Evolutionary conservation across 2,797 vertebrate species (phyloP).

Genomic region (Xenentodon cancila): DNA sequence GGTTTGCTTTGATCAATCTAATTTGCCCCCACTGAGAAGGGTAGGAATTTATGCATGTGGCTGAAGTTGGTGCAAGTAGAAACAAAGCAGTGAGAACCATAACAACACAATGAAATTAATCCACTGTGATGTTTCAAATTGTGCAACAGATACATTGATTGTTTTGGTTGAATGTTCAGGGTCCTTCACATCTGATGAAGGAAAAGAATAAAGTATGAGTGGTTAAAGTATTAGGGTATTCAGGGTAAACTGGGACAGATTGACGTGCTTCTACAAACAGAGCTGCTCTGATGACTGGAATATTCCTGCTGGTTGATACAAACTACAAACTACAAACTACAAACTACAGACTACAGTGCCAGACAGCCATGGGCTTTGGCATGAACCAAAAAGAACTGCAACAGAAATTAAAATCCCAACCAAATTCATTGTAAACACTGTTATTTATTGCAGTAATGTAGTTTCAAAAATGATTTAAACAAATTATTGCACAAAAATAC

Average conservation of each 20-base stretch:
- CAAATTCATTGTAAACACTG: background rate
- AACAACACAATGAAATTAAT: constrained; percentile 45
- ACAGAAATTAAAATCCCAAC: background rate
- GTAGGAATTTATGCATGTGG: constrained; percentile 37
- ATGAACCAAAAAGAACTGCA: background rate
- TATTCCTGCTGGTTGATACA: constrained; percentile 39
- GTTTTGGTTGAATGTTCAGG: constrained; percentile 16
- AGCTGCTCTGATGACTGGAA: constrained; percentile 13
- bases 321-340: constrained; percentile 7
- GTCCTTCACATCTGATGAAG: constrained; percentile 5
- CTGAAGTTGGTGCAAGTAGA: constrained; percentile 43
- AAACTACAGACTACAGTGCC: background rate
- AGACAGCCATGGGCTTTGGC: background rate
- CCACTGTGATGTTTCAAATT: too few species aligned
- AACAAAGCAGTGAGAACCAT: constrained; percentile 37
- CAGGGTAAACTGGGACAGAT: constrained; percentile 16
- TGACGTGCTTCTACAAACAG: constrained; percentile 22
- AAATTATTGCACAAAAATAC: too few species aligned
- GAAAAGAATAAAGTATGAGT: constrained; percentile 19
- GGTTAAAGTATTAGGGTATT: constrained; percentile 13
- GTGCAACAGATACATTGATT: too few species aligned
- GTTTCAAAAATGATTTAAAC: too few species aligned
- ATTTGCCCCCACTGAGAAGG: constrained; percentile 42
- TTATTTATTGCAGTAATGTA: background rate
- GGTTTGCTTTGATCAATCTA: constrained; percentile 72